These are phyloP conservation scores for Spinus pinus DNA, from an alignment of 2,797 vertebrate genomes.

Conservation along the genomic window DNA sequence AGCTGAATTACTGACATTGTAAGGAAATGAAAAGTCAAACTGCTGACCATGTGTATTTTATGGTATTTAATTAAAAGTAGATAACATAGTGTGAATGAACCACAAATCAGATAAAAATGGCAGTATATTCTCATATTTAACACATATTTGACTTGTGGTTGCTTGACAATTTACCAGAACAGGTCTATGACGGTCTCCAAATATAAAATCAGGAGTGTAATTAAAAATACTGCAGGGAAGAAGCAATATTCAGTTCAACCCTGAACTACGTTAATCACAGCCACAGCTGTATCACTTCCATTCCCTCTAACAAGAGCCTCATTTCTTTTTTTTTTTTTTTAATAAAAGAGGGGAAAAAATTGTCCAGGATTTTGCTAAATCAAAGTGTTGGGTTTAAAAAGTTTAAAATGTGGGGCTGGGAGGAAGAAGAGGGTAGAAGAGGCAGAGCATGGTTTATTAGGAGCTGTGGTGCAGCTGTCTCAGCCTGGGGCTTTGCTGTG, in stretches of 20 bases:
- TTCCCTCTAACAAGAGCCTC: conserved; percentile 46
- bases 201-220: conserved; percentile 86
- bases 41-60: conserved; percentile 94
- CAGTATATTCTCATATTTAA: conserved; percentile 96
- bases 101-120: conserved; percentile 98
- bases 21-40: conserved; percentile 96
- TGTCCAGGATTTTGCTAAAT: conserved; percentile 24
- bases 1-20: conserved; percentile 83
- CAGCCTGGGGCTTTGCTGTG: not conserved
- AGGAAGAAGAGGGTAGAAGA: not conserved
- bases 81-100: conserved; percentile 94
- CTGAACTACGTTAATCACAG: conserved; percentile 61
- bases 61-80: conserved; percentile 99
- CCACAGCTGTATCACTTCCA: conserved; percentile 47
- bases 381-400: not conserved
- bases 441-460: not conserved
- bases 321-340: not conserved
- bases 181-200: conserved; percentile 84
- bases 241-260: conserved; percentile 71
- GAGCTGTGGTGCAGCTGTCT: not conserved
- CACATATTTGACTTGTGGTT: conserved; percentile 96
- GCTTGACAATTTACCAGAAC: conserved; percentile 91
- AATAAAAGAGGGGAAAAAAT: not conserved
- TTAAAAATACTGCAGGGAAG: conserved; percentile 74
- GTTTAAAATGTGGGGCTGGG: not conserved